phyloP scores from a whole-genome alignment of 2,888 invertebrate species.

The Glyphotaelius pellucidus region DNA sequence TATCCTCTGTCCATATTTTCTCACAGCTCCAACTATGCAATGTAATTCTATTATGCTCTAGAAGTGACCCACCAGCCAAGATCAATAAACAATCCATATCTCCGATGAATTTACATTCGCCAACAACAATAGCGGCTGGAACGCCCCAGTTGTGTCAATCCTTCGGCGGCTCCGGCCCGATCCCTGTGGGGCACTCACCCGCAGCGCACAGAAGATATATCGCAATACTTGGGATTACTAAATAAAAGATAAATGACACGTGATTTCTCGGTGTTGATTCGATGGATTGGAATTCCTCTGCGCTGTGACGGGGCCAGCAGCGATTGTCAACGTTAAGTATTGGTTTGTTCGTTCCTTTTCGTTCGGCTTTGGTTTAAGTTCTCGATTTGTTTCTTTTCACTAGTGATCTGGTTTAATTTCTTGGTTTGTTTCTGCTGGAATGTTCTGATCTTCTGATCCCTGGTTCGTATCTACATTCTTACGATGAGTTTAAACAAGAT shows the following conservation, averaged over 20 bases:
- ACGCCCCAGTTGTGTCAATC: conserved; percentile 55
- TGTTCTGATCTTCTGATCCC: neutral
- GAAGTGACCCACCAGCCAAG: conserved; percentile 33
- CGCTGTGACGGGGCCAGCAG: neutral
- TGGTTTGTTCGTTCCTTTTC: neutral
- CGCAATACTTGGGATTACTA: conserved; percentile 21
- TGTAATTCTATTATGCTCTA: conserved; percentile 35
- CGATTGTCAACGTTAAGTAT: conserved; percentile 12
- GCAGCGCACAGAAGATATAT: neutral
- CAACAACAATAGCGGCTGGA: conserved; percentile 43
- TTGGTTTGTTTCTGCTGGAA: neutral
- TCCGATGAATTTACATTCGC: conserved; percentile 42
- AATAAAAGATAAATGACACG: conserved; percentile 42
- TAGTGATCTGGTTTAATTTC: no score
- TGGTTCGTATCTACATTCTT: neutral
- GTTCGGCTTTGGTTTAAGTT: neutral
- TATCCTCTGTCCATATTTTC: neutral
- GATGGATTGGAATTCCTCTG: conserved; percentile 9
- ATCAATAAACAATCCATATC: conserved; percentile 40
- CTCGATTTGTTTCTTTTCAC: neutral
- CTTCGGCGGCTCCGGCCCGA: conserved; percentile 31
- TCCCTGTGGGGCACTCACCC: conserved; percentile 5
- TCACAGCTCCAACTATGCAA: neutral
- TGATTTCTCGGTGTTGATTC: conserved; percentile 35
- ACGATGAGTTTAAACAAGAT: neutral